Evolutionary conservation across 2,888 invertebrate species (phyloP), one percentile per base, ranked within the genome.

Genomic region (Dasysyrphus tricinctus): DNA sequence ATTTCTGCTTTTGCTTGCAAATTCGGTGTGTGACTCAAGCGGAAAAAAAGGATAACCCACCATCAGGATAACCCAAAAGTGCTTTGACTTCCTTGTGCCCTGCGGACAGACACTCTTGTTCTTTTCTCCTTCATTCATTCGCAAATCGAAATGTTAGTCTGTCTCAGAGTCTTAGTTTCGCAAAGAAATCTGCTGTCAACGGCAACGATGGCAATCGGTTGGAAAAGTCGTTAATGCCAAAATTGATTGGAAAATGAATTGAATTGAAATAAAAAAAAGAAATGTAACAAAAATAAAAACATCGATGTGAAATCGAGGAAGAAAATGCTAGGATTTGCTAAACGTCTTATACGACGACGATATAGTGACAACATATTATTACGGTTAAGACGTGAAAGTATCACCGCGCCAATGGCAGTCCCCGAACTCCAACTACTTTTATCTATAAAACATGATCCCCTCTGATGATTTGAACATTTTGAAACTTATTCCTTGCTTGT

Each of bases 371-470:
- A 67, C 75, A 67, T 56, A 47, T 65, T 57, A 44, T 72, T 49
- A 76, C 67, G 59, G 61, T 47, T 39, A 29, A 49, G 47, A 70
- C 32, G 76, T 90, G 89, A 90, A 89, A 85, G 57, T 54, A 73
- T 89, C 89, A 90, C 24, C 85, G 4, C 12, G 14, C 24, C 24
- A 14, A 4, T 0, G 3, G 24, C 24, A 1, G 6, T 29, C 29
- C 51, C 8, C 29, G 8, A 54, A 32, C 39, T 14, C 24, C 4
- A 42, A 89, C 88, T 89, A 89, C 89, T 89, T 88, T 89, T 89
- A 90, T 89, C 89, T 90, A 89, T 11, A 32, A n/a, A 29, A 5
- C 32, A 49, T 49, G 49, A 37, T 67, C 49, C 49, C 34, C 37
- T 37, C 49, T 37, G 65, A 49, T 49, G 89, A 88, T 88, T 80